Base-by-base conservation (phyloP, 2,888 invertebrate genomes). In the Drosophila algonquin region DNA sequence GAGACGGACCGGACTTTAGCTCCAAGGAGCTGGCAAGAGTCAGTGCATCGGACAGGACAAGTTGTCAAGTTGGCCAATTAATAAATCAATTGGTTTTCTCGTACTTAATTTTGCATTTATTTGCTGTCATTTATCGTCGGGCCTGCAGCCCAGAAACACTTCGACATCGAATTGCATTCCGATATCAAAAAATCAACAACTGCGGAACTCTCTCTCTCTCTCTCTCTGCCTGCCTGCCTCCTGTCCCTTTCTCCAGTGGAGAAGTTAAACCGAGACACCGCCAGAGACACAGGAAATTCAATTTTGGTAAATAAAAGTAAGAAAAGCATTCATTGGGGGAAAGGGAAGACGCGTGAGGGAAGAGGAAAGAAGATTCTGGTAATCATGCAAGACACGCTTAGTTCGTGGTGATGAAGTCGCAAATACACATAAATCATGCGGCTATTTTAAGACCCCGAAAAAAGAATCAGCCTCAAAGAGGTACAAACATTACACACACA, bases 71-170 rank as follows among this genome's bases (percentile, higher is more conserved):
- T 27, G 45, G 51, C 24, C 89, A 88, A 89, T 90, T 87, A 89
- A 89, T 90, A 90, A 87, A 89, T 84, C 79, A 80, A 87, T 68
- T 76, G 69, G 72, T 75, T 75, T 81, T 54, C 62, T 61, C 55
- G 63, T 51, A 70, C 73, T 84, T 77, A 71, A 81, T 76, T 84
- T 79, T 72, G 56, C 71, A 79, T 81, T 68, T 75, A 73, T 75
- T 73, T 77, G 46, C 64, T 81, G 74, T 76, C 81, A 69, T 52
- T 63, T 71, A 59, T 58, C 45, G 48, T 58, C 52, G 30, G 54
- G n/a, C n/a, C 40, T 40, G 40, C 40, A 40, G 40, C 7, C 40
- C 21, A 59, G 54, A 55, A 53, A 51, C 48, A 60, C 61, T 54
- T 32, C 40, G 30, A 55, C 24, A 5, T 24, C 24, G 24, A 24